Evolutionary conservation across 2,113 vertebrate species (phyloP), one percentile per base, ranked within the genome.

Genomic region (Madoqua kirkii): DNA sequence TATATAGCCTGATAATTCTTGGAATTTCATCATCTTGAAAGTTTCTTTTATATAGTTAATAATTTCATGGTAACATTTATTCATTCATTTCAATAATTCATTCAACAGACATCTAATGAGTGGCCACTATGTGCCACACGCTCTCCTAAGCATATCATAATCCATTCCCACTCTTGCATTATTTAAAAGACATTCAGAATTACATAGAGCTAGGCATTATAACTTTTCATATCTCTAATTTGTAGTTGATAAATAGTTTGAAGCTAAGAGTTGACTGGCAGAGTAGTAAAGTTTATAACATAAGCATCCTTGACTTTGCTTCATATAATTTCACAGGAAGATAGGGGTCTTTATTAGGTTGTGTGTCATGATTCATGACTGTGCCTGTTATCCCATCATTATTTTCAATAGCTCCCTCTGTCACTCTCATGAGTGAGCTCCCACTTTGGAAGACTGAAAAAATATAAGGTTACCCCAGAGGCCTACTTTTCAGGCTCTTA

Each of bases 161-260:
- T 94, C 48, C 78, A 29, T 74, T 81, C 50, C 25, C 25, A 91
- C 19, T 84, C 83, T 96, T 95, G 27, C 33, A 33, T 90, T 85
- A 87, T 84, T 93, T 94, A 88, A 96, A 91, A 60, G 54, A 54
- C 60, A 91, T 60, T 81, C 40, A 92, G 87, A 96, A 93, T 94
- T 81, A 79, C 87, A 62, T 64, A 90, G 48, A 19, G 1, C 36
- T 78, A 83, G 83, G 36, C 60, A 87, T 86, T 91, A 36, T 78
- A 96, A 87, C 60, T 91, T 93, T 93, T 94, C 82, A 71, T 93
- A 33, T 48, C 4, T 93, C 36, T 96, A 87, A 84, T 93, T 78
- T 95, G 89, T 91, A 62, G 52, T 89, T 97, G n/a, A 64, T 93
- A 67, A 93, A 86, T 93, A 92, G 45, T 48, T 92, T 90, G 71